phyloP scores from a whole-genome alignment of 2,113 vertebrate species.

The Macquaria australasica region DNA sequence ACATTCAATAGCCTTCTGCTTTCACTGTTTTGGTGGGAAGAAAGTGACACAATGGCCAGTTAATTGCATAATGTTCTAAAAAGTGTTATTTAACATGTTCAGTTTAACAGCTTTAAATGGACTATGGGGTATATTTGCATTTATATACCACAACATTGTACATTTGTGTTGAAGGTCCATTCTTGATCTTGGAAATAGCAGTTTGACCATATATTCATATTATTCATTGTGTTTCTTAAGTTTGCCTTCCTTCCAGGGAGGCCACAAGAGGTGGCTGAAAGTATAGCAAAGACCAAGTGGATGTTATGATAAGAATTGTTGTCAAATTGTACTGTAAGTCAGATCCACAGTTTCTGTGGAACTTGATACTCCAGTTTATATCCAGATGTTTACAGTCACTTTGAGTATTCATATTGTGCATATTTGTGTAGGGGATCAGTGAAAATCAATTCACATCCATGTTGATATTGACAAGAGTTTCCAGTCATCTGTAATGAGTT shows the following conservation, averaged over 20 bases:
- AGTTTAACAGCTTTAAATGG: background rate
- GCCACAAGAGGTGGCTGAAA: background rate
- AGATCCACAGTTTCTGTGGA: background rate
- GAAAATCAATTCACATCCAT: background rate
- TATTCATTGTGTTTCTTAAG: background rate
- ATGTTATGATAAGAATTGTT: background rate
- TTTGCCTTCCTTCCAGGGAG: background rate
- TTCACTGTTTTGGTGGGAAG: background rate
- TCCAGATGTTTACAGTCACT: background rate
- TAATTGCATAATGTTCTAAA: background rate
- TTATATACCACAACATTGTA: background rate
- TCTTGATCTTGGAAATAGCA: background rate
- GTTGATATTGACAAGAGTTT: background rate
- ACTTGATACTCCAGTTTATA: background rate
- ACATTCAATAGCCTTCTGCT: background rate
- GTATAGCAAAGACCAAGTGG: background rate
- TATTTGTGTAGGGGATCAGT: background rate
- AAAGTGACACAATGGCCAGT: constrained; percentile 3
- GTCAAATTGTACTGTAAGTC: background rate
- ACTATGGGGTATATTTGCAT: background rate
- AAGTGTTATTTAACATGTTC: background rate
- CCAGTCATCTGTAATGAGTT: background rate
- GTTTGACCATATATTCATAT: background rate
- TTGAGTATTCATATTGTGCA: constrained; percentile 3
- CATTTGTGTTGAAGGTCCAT: background rate